Evolutionary conservation across 2,797 vertebrate genomes (phyloP).

Genomic region (Microhierax caerulescens): DNA sequence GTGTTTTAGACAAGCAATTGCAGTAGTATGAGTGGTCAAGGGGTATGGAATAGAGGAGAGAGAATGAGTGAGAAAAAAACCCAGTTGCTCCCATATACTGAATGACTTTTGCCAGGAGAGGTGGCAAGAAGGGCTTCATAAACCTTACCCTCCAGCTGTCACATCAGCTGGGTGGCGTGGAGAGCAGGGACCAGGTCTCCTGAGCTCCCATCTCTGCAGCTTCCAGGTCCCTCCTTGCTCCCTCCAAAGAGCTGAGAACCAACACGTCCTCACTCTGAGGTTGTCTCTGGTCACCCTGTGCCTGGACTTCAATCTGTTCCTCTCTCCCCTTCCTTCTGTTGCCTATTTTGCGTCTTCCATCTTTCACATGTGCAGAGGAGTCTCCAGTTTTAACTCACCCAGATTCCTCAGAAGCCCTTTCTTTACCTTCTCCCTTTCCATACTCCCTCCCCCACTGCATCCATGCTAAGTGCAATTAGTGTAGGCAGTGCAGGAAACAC

Average conservation of each 20-base stretch:
- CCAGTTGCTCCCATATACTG: not conserved
- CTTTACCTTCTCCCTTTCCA: not conserved
- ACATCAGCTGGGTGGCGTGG: not conserved
- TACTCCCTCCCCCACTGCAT: not conserved
- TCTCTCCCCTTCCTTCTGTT: not conserved
- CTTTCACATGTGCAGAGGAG: not conserved
- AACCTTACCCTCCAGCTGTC: not conserved
- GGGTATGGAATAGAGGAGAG: not conserved
- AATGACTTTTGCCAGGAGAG: not conserved
- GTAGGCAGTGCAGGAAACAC: constrained; percentile 18
- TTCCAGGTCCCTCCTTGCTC: not conserved
- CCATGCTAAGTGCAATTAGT: not conserved
- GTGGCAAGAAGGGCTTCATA: not conserved
- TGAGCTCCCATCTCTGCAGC: not conserved
- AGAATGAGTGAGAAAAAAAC: not conserved
- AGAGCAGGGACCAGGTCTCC: not conserved
- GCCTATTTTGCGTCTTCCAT: not conserved
- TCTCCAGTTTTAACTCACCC: not conserved
- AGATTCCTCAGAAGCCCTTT: not conserved
- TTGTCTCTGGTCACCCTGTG: not conserved
- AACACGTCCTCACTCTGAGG: not conserved
- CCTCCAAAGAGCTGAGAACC: not conserved
- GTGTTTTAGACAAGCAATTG: not conserved
- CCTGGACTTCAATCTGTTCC: not conserved
- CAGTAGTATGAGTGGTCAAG: not conserved